Evolutionary conservation across 1,140 invertebrate species (phyloP).

Genomic region (Idris sp.): DNA sequence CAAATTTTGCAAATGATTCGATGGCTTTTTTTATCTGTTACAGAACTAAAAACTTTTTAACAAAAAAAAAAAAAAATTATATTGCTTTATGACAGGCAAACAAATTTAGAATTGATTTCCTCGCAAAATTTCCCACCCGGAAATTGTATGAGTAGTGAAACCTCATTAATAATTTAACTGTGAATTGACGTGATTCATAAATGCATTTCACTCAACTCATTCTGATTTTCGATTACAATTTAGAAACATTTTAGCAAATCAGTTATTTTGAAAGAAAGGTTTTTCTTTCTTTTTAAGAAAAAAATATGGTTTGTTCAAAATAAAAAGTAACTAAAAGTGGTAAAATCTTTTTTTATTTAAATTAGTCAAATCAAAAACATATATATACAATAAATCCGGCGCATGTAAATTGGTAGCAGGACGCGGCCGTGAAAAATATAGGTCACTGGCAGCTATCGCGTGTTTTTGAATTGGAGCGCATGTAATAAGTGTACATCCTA

Average conservation of each 20-base stretch:
- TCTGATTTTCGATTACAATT: too few species aligned
- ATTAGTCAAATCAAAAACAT: too few species aligned
- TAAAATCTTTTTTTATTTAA: too few species aligned
- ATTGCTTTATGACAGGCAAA: too few species aligned
- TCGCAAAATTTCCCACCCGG: constrained; percentile 1
- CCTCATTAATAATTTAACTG: constrained; percentile 21
- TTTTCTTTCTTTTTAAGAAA: too few species aligned
- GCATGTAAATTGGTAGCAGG: constrained; percentile 45
- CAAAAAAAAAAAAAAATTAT: neutral
- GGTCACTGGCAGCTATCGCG: constrained; percentile 66
- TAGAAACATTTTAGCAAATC: too few species aligned
- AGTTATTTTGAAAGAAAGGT: too few species aligned
- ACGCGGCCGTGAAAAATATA: constrained; percentile 66
- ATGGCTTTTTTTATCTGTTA: neutral
- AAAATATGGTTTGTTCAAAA: too few species aligned
- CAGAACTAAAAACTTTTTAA: too few species aligned
- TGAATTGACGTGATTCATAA: constrained; percentile 21
- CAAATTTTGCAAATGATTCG: constrained; percentile 11
- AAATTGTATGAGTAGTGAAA: constrained; percentile 7
- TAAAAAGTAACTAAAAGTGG: too few species aligned
- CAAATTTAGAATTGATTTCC: constrained; percentile 2
- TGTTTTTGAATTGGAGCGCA: constrained; percentile 62
- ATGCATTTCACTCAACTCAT: constrained; percentile 11
- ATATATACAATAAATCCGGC: too few species aligned
- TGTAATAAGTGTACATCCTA: constrained; percentile 51